Evolutionary conservation across 1,140 invertebrate genomes (phyloP).

Genomic region (Monochamus saltuarius): DNA sequence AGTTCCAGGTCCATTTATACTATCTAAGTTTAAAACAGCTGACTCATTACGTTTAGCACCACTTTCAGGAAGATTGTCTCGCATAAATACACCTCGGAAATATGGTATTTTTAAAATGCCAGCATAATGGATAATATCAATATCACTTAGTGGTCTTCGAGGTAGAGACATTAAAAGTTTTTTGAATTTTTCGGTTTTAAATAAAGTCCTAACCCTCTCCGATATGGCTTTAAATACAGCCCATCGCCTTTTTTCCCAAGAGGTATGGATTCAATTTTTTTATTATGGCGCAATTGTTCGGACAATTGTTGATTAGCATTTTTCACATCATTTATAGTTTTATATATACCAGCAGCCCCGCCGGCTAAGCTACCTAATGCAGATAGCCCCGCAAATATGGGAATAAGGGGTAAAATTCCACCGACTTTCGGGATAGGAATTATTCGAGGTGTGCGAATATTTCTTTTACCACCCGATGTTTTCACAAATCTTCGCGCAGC

Average conservation of each 20-base stretch:
- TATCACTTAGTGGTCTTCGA: slow-evolving; percentile 29
- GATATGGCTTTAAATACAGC: slow-evolving; percentile 38
- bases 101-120: slow-evolving; percentile 33
- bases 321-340: slow-evolving; percentile 42
- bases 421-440: slow-evolving; percentile 46
- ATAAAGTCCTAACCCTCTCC: neutral
- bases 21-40: slow-evolving; percentile 47
- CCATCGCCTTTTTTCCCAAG: slow-evolving; percentile 43
- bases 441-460: slow-evolving; percentile 34
- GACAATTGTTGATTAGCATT: slow-evolving; percentile 27
- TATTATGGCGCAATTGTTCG: too few relatives aligned
- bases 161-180: slow-evolving; percentile 38
- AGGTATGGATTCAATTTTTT: neutral
- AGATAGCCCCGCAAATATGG: slow-evolving; percentile 48
- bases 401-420: slow-evolving; percentile 46
- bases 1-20: slow-evolving; percentile 37
- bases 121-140: slow-evolving; percentile 36
- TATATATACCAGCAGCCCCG: slow-evolving; percentile 42
- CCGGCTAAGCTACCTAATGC: slow-evolving; percentile 44
- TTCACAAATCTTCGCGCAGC: slow-evolving; percentile 23
- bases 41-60: slow-evolving; percentile 36
- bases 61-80: slow-evolving; percentile 40
- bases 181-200: slow-evolving; percentile 13
- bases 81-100: slow-evolving; percentile 48
- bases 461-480: slow-evolving; percentile 20